These are phyloP conservation scores for Semaprochilodus insignis DNA, from an alignment of 2,797 vertebrate genomes.

Conservation along the genomic window DNA sequence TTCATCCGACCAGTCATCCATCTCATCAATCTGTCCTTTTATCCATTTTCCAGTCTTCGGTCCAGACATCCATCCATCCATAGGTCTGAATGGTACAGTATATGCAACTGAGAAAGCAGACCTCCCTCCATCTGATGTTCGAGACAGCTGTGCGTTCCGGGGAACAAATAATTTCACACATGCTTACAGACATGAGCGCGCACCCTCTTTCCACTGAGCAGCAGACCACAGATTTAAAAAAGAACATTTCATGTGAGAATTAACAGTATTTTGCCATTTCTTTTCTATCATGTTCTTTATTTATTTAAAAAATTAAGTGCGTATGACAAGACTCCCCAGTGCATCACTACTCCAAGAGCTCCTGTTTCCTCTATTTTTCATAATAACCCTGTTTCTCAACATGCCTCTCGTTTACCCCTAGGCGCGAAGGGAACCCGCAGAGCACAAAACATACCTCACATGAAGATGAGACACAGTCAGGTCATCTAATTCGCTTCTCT, in stretches of 20 bases:
- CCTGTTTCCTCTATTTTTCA: neutral
- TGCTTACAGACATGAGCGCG: too few species aligned
- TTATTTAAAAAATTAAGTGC: neutral
- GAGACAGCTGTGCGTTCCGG: neutral
- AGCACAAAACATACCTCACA: conserved; percentile 3
- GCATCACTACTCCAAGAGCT: neutral
- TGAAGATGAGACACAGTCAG: neutral
- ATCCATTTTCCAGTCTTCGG: too few species aligned
- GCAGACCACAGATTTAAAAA: neutral
- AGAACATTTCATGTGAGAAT: neutral
- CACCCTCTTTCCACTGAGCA: neutral
- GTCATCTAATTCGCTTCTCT: neutral
- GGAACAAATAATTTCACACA: neutral
- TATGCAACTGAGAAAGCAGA: neutral
- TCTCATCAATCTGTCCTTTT: too few species aligned
- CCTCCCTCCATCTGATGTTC: neutral
- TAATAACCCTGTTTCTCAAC: neutral
- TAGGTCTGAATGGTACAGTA: neutral
- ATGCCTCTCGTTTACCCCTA: neutral
- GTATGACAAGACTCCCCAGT: neutral
- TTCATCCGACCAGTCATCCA: too few species aligned
- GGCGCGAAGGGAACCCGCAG: neutral
- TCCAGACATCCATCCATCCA: neutral
- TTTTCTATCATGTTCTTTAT: neutral
- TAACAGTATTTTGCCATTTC: neutral